Evolutionary conservation across 1,140 invertebrate species (phyloP).

Genomic region (Leptoteleia sp.): DNA sequence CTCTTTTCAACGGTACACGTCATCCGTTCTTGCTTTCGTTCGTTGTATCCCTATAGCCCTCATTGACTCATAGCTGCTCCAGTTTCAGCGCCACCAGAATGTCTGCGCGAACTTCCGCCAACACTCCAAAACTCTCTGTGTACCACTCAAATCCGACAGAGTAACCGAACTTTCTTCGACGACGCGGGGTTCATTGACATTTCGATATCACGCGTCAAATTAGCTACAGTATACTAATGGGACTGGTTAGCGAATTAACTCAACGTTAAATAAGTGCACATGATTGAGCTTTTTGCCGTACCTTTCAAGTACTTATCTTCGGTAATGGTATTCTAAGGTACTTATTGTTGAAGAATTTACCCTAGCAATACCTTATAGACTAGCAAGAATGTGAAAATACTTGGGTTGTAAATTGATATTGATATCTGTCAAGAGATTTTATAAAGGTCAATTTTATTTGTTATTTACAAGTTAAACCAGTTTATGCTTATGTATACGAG

Average conservation of each 20-base stretch:
- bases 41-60: constrained; percentile 2
- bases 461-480: too few species aligned
- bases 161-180: constrained; percentile 20
- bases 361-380: too few species aligned
- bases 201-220: constrained; percentile 18
- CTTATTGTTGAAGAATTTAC: too few species aligned
- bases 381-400: too few species aligned
- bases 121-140: constrained; percentile 13
- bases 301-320: too few species aligned
- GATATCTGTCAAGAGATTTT: too few species aligned
- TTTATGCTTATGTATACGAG: too few species aligned
- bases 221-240: constrained; percentile 17
- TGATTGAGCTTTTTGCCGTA: too few species aligned
- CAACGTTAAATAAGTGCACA: not conserved
- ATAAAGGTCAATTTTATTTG: too few species aligned
- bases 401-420: too few species aligned
- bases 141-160: constrained; percentile 32
- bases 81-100: constrained; percentile 39
- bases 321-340: too few species aligned
- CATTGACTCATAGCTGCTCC: constrained; percentile 36
- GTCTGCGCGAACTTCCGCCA: constrained; percentile 41
- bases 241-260: constrained; percentile 14
- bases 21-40: constrained; percentile 6
- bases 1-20: constrained; percentile 36
- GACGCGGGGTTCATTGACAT: constrained; percentile 21